These are phyloP conservation scores for Augiades crinisus DNA, from an alignment of 2,888 invertebrate genomes.

Conservation along the genomic window DNA sequence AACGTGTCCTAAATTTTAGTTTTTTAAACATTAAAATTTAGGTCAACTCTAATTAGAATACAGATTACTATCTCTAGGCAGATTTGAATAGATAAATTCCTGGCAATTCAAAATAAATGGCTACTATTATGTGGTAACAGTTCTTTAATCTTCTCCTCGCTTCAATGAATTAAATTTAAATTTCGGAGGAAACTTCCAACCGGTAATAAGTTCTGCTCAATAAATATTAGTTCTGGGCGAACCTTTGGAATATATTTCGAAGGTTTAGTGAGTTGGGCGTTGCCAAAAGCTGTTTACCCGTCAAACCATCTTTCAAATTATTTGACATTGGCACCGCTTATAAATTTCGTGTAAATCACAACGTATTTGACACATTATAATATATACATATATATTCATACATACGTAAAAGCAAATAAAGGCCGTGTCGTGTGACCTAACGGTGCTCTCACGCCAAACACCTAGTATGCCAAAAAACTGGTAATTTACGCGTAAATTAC, in stretches of 20 bases:
- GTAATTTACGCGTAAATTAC: not conserved
- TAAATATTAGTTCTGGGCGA: conserved; percentile 14
- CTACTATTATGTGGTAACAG: too few species aligned
- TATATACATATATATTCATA: conserved; percentile 31
- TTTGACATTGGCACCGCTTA: conserved; percentile 52
- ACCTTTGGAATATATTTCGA: conserved; percentile 22
- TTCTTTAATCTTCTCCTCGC: not conserved
- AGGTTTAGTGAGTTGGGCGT: conserved; percentile 35
- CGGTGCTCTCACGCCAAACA: not conserved
- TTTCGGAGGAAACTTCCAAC: not conserved
- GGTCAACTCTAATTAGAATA: too few species aligned
- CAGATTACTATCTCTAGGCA: too few species aligned
- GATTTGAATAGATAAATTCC: too few species aligned
- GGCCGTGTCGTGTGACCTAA: conserved; percentile 39
- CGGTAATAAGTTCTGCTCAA: not conserved
- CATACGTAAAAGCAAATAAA: conserved; percentile 48
- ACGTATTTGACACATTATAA: conserved; percentile 47
- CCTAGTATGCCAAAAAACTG: not conserved
- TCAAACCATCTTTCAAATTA: conserved; percentile 40
- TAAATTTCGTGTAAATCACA: conserved; percentile 58
- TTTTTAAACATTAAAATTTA: too few species aligned
- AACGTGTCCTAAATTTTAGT: too few species aligned
- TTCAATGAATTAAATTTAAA: not conserved
- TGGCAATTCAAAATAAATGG: too few species aligned
- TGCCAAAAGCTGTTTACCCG: conserved; percentile 45